phyloP scores from a whole-genome alignment of 30 jellyfish, hydroid and myxozoan genomes.

The Phacellophora camtschatica region DNA sequence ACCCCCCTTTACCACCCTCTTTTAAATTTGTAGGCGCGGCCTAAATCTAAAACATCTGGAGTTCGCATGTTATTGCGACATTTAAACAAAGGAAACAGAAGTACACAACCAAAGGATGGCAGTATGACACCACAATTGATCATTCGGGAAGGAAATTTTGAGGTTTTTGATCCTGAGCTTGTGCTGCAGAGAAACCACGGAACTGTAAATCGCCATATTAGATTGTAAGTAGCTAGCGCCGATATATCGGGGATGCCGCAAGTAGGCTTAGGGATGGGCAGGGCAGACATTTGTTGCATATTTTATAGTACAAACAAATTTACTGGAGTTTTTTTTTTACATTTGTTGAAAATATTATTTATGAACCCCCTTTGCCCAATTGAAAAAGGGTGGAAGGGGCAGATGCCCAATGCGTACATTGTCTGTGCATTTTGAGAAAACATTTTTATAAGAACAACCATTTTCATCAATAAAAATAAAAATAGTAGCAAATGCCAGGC shows the following conservation, averaged over 20 bases:
- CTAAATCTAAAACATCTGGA: slow-evolving; percentile 10
- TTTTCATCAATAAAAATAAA: too few relatives aligned
- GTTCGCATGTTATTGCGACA: slow-evolving; percentile 35
- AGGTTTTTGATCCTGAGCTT: slow-evolving; percentile 37
- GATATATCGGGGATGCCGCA: neutral
- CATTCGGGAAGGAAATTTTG: slow-evolving; percentile 29
- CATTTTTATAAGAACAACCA: too few relatives aligned
- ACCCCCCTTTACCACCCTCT: neutral
- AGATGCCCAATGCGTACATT: too few relatives aligned
- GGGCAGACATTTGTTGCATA: too few relatives aligned
- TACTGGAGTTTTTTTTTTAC: too few relatives aligned
- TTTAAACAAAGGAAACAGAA: slow-evolving; percentile 3
- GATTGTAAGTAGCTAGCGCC: neutral
- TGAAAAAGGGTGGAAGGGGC: too few relatives aligned
- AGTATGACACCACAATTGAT: slow-evolving; percentile 37
- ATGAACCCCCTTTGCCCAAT: too few relatives aligned
- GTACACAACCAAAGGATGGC: slow-evolving; percentile 7
- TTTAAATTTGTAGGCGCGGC: neutral
- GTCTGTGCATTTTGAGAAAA: too few relatives aligned
- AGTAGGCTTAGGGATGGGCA: too few relatives aligned
- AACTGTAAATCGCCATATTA: neutral
- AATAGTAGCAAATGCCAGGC: too few relatives aligned
- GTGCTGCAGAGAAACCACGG: neutral
- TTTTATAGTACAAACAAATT: too few relatives aligned
- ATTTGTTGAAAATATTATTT: too few relatives aligned